Conservation (phyloP, 2,888 invertebrate species). For the Lissonota sp. region DNA sequence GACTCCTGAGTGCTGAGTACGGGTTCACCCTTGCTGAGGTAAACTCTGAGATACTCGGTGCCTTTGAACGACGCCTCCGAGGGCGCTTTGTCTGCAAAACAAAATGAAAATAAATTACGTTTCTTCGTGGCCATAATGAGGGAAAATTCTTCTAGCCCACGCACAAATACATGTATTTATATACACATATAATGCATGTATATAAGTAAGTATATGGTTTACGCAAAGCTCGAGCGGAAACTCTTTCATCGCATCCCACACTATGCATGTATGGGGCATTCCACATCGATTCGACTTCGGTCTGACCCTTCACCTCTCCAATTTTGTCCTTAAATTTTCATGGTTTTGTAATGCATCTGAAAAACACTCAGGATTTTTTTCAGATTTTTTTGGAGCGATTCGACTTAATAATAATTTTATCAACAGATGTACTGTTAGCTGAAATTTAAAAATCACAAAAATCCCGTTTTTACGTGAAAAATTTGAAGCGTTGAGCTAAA, state of each 20-base stretch:
- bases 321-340: too few relatives aligned
- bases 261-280: background rate
- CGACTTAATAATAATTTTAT: too few relatives aligned
- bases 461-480: too few relatives aligned
- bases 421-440: too few relatives aligned
- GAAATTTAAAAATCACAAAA: too few relatives aligned
- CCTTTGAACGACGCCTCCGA: slow-evolving; percentile 97
- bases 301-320: too few relatives aligned
- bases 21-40: slow-evolving; percentile 94
- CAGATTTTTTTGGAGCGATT: too few relatives aligned
- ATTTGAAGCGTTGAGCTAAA: too few relatives aligned
- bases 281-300: too few relatives aligned
- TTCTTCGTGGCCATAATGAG: slow-evolving; percentile 49
- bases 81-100: slow-evolving; percentile 93
- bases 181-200: background rate
- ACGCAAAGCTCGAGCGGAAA: slow-evolving; percentile 35
- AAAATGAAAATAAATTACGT: slow-evolving; percentile 64
- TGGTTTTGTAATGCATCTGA: too few relatives aligned
- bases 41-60: slow-evolving; percentile 95
- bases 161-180: background rate
- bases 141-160: slow-evolving; percentile 28
- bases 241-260: slow-evolving; percentile 16
- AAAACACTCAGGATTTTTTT: too few relatives aligned
- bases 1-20: slow-evolving; percentile 96
- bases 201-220: slow-evolving; percentile 12